Percentiles rank a stretch among this genome's conserved stretches.
These are phyloP conservation scores for Ochropleura plecta DNA, from an alignment of 2,888 invertebrate species.

Conservation along the genomic window DNA sequence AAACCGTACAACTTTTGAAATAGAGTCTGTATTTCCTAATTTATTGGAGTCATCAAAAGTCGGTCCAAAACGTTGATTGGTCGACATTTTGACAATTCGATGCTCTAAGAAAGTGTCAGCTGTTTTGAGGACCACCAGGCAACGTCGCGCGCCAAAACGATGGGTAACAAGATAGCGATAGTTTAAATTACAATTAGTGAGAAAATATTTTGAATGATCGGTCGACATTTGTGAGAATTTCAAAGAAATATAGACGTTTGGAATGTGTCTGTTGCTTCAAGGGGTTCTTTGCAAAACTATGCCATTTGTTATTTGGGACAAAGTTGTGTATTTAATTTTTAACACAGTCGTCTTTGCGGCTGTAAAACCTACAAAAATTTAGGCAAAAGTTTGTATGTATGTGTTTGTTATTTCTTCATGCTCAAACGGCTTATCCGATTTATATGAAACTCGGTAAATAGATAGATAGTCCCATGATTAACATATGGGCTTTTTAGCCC, in stretches of 20 bases:
- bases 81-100: conserved; percentile 89
- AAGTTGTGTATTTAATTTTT: background rate
- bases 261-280: conserved; percentile 25
- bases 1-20: rapidly evolving
- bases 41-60: conserved; percentile 25
- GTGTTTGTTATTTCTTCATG: no score
- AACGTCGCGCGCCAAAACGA: conserved; percentile 75
- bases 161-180: conserved; percentile 78
- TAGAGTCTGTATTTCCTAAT: background rate
- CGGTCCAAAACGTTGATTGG: conserved; percentile 74
- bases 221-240: conserved; percentile 23
- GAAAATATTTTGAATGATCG: conserved; percentile 73
- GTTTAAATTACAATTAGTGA: conserved; percentile 86
- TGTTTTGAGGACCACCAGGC: conserved; percentile 84
- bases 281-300: no score
- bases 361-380: no score
- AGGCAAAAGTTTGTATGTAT: no score
- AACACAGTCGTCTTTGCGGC: background rate
- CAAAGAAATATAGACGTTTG: conserved; percentile 14
- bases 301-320: background rate
- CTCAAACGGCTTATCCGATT: no score
- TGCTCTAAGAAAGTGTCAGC: conserved; percentile 84
- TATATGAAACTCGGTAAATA: no score
- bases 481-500: no score
- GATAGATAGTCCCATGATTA: no score